Evolutionary conservation across 2,113 vertebrate species (phyloP), one percentile per base, ranked within the genome.

Genomic region (Gulo gulo): DNA sequence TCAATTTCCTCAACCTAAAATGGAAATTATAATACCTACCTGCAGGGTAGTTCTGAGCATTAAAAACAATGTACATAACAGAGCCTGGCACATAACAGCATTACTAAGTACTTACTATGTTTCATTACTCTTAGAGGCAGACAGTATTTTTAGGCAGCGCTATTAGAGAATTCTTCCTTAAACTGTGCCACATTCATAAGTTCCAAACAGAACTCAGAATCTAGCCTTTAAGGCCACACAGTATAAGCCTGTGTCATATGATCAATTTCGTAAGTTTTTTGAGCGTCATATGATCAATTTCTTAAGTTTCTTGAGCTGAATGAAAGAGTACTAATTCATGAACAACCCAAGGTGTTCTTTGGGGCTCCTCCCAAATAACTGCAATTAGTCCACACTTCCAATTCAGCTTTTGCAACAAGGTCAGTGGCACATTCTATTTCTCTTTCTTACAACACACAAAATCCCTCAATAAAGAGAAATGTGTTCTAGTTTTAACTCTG

Each of bases 1-100:
- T 90, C 83, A 89, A 94, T 42, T 89, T 94, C 80, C 79, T 95
- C 91, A 96, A 84, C 12, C 78, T 97, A 95, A 96, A 97, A 97
- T 71, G 92, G 63, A 96, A 94, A 97, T 92, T 87, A 78, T 47
- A 97, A 91, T 78, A 96, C 71, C 83, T 96, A 96, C 59, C 82
- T 94, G n/a, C 65, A 95, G 65, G 42, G 63, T 74, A 89, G 78
- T 92, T 85, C 82, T 93, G 55, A 94, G 78, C 31, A 94, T 91
- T 95, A 86, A 81, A 97, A 93, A 93, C 13, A 97, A 90, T 29
- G 4, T 47, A 76, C 57, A 20, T 67, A 91, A 80, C 52, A 94
- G 31, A 92, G n/a, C 20, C 42, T 71, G n/a, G 73, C n/a, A 89
- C 21, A 63, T 57, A 59, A 91, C 7, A 93, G 18, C 29, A 63